These are phyloP conservation scores for Andrena camellia DNA, from an alignment of 2,888 invertebrate species.

Conservation along the genomic window DNA sequence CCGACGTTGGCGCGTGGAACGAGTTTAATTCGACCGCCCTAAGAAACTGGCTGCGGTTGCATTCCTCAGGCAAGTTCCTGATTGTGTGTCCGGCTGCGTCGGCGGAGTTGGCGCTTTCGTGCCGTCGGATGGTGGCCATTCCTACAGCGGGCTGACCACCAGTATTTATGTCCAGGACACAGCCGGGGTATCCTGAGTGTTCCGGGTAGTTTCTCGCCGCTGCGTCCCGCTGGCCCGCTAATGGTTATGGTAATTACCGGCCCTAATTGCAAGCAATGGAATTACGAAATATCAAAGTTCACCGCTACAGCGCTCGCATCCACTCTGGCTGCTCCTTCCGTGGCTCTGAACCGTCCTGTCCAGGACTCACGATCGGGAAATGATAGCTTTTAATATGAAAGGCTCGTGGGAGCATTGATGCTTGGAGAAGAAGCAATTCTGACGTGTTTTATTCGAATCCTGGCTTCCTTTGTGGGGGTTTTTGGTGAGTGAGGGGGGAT, in stretches of 20 bases:
- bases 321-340: slow-evolving; percentile 59
- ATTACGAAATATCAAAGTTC: slow-evolving; percentile 85
- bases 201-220: slow-evolving; percentile 77
- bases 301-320: slow-evolving; percentile 58
- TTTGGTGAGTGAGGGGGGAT: too few relatives aligned
- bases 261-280: slow-evolving; percentile 85
- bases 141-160: slow-evolving; percentile 80
- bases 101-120: slow-evolving; percentile 75
- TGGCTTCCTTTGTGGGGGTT: too few relatives aligned
- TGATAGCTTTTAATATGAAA: slow-evolving; percentile 17
- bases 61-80: slow-evolving; percentile 85
- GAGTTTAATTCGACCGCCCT: slow-evolving; percentile 84
- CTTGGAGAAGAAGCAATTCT: background rate
- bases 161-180: slow-evolving; percentile 83
- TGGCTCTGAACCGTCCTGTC: slow-evolving; percentile 12
- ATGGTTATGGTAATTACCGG: slow-evolving; percentile 85
- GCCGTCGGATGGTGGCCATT: slow-evolving; percentile 77
- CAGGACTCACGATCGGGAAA: slow-evolving; percentile 28
- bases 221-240: slow-evolving; percentile 79
- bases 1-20: slow-evolving; percentile 77
- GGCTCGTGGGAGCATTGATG: slow-evolving; percentile 4
- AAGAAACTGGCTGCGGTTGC: slow-evolving; percentile 84
- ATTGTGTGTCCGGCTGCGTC: slow-evolving; percentile 83
- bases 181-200: slow-evolving; percentile 76
- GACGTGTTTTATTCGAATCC: background rate